Evolutionary conservation across 2,113 vertebrate species (phyloP), one percentile per base, ranked within the genome.

Genomic region (Morphnarchus princeps): DNA sequence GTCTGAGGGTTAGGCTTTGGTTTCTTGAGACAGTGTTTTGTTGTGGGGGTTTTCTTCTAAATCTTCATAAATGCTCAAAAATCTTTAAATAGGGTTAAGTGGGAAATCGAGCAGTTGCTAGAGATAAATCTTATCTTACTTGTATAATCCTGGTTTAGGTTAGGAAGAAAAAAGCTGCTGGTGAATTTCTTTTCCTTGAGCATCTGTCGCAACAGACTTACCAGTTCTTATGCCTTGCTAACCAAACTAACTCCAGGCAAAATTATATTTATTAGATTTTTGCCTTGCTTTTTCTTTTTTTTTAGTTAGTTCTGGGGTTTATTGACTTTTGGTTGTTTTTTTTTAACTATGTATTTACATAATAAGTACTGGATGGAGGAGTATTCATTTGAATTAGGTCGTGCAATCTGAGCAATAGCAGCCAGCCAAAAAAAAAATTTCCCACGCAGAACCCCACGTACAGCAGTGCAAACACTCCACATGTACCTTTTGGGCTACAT

Each of bases 71-170:
- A 94, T 89, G 82, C 58, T 94, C 72, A 73, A 43, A 88, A 93
- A 85, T 89, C 76, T 81, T 90, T 95, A 95, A 96, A 90, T 69
- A 89, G 11, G 61, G 32, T 82, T 96, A 95, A 92, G 57, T 45
- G 11, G 70, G 52, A 87, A 92, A 92, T 82, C 12, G 87, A 94
- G 78, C 12, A 79, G 72, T 74, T 93, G 78, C 22, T 62, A 47
- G 19, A 90, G 70, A 82, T 80, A 93, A 93, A 12, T 20, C 8
- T 87, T 65, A 79, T 86, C 81, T 95, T 76, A 38, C 36, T 93
- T 87, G 42, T 70, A 57, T 62, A 96, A 96, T 90, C 54, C 69
- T 50, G 42, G 15, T 82, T 96, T 89, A 87, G 26, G 11, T 73
- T 65, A 34, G 26, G 32, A 4, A 58, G 38, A 49, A 42, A 74